Evolutionary conservation across 2,888 invertebrate genomes (phyloP).

Genomic region (Chloroclystis v-ata): DNA sequence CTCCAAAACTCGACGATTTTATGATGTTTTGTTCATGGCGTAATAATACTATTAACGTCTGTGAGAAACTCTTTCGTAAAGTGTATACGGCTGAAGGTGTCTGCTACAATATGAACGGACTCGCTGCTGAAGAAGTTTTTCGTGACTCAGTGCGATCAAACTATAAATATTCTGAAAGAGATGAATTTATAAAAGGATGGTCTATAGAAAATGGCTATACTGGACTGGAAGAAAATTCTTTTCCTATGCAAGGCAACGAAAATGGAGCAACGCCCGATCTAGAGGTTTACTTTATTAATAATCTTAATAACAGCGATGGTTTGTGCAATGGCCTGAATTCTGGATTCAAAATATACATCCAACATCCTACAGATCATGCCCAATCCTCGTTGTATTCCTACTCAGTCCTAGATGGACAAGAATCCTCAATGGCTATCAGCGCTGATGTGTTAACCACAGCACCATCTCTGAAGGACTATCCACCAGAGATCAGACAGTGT

Average conservation of each 20-base stretch:
- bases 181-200: constrained; percentile 31
- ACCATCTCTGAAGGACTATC: constrained; percentile 20
- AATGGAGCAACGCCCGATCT: constrained; percentile 37
- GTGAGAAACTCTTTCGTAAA: neutral
- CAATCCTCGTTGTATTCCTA: constrained; percentile 44
- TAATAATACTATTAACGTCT: neutral
- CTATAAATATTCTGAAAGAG: constrained; percentile 32
- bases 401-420: constrained; percentile 34
- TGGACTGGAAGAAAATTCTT: constrained; percentile 17
- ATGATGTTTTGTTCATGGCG: neutral
- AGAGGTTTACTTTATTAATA: constrained; percentile 28
- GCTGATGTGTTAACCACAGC: constrained; percentile 34
- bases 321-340: constrained; percentile 13
- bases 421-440: constrained; percentile 44
- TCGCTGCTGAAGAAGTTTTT: too few species aligned
- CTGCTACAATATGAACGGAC: too few species aligned
- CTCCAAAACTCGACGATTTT: neutral
- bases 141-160: constrained; percentile 25
- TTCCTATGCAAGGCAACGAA: constrained; percentile 42
- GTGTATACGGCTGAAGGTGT: neutral
- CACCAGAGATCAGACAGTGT: constrained; percentile 43
- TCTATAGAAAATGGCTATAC: constrained; percentile 33
- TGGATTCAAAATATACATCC: constrained; percentile 42
- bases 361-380: constrained; percentile 49
- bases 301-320: constrained; percentile 24